Evolutionary conservation across 2,113 vertebrate species (phyloP).

Genomic region (Lipophrys pholis): DNA sequence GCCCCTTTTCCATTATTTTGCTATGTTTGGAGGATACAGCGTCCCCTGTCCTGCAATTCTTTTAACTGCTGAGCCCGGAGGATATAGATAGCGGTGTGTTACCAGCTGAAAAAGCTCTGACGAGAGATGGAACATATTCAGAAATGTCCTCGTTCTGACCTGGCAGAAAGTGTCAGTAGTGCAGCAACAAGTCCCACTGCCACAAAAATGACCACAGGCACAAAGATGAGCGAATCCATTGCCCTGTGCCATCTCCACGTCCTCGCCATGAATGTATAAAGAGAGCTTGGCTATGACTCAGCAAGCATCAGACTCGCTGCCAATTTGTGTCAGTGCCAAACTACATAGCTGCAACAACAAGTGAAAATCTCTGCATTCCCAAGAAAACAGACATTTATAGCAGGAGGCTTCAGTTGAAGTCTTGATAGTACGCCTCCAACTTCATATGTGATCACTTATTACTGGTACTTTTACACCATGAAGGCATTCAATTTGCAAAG

Average conservation of each 20-base stretch:
- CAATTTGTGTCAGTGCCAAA: not conserved
- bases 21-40: not conserved
- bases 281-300: not conserved
- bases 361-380: not conserved
- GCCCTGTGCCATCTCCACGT: too few species aligned
- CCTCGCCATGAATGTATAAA: not conserved
- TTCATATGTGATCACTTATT: not conserved
- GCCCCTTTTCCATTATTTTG: not conserved
- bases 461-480: too few species aligned
- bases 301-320: not conserved
- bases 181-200: not conserved
- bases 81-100: slow-evolving; percentile 20
- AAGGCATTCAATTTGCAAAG: too few species aligned
- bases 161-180: not conserved
- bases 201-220: not conserved
- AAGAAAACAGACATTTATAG: not conserved
- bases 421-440: not conserved
- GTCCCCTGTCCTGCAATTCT: not conserved
- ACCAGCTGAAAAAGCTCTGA: not conserved
- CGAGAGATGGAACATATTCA: not conserved
- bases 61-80: not conserved
- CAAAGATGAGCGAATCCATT: not conserved
- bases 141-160: not conserved
- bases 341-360: not conserved
- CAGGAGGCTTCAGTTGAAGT: not conserved